A percentile compares a stretch with the other conserved stretches of the same genome.
Conservation (phyloP, 2,113 vertebrate species). For the Fregetta grallaria region DNA sequence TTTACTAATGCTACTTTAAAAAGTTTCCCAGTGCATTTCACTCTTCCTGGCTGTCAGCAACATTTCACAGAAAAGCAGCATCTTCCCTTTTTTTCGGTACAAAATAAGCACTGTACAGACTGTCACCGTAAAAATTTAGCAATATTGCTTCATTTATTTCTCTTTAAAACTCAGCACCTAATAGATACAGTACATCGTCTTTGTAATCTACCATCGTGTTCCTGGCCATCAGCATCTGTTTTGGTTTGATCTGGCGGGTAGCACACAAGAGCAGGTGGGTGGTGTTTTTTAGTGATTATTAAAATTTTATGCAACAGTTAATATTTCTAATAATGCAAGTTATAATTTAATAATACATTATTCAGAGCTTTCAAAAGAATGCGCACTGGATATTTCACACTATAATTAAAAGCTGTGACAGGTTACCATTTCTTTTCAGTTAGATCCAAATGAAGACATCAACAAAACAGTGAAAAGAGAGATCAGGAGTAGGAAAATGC, state of each 20-base stretch:
- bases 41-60: background rate
- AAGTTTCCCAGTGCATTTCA: background rate
- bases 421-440: background rate
- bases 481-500: background rate
- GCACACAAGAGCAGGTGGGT: background rate
- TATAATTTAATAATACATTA: background rate
- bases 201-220: background rate
- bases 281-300: background rate
- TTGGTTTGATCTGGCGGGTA: background rate
- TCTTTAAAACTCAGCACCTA: background rate
- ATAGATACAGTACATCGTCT: background rate
- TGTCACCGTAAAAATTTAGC: background rate
- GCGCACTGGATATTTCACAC: background rate
- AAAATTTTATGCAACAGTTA: background rate
- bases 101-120: background rate
- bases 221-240: background rate
- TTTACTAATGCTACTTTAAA: background rate
- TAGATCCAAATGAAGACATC: background rate
- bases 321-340: background rate
- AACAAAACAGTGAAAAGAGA: constrained; percentile 3
- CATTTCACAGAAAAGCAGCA: background rate
- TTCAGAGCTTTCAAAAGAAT: background rate
- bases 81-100: background rate
- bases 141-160: background rate
- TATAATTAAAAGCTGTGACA: background rate